Evolutionary conservation across 2,113 vertebrate species (phyloP).

Genomic region (Crypturellus undulatus): DNA sequence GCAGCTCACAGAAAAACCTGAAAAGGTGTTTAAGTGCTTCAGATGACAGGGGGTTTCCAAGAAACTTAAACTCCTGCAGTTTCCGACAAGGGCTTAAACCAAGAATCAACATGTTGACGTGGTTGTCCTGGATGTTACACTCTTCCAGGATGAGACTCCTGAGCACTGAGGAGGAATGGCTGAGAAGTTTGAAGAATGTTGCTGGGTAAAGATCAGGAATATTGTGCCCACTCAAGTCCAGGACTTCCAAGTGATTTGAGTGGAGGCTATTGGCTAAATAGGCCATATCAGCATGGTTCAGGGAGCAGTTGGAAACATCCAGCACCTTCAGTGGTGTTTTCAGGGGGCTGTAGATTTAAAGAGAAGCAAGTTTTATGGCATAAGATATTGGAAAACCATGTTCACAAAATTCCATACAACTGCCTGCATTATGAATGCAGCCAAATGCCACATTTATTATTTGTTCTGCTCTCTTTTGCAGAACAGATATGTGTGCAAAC

Average conservation of each 20-base stretch:
- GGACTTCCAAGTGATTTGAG: conserved; percentile 81
- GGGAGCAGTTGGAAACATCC: conserved; percentile 89
- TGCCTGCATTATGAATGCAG: background rate
- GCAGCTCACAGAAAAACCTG: conserved; percentile 78
- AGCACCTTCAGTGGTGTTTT: conserved; percentile 85
- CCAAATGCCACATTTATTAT: background rate
- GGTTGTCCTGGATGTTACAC: conserved; percentile 85
- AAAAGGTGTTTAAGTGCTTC: conserved; percentile 83
- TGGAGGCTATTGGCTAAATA: conserved; percentile 92
- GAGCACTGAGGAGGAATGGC: conserved; percentile 82
- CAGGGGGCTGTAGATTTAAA: conserved; percentile 82
- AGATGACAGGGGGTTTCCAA: conserved; percentile 90
- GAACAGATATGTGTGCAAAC: background rate
- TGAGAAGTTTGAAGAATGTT: conserved; percentile 87
- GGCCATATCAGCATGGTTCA: conserved; percentile 88
- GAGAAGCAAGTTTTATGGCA: background rate
- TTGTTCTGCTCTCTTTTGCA: background rate
- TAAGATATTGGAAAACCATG: background rate
- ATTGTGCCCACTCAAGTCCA: conserved; percentile 92
- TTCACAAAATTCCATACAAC: background rate
- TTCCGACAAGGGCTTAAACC: conserved; percentile 81
- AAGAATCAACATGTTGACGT: conserved; percentile 79
- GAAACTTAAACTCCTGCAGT: conserved; percentile 86
- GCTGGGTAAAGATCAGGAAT: conserved; percentile 82
- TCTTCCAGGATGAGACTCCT: conserved; percentile 87